A percentile compares a stretch with the other conserved stretches of the same genome.
Conservation (phyloP, 2,113 vertebrate species). For the Anas platyrhynchos region DNA sequence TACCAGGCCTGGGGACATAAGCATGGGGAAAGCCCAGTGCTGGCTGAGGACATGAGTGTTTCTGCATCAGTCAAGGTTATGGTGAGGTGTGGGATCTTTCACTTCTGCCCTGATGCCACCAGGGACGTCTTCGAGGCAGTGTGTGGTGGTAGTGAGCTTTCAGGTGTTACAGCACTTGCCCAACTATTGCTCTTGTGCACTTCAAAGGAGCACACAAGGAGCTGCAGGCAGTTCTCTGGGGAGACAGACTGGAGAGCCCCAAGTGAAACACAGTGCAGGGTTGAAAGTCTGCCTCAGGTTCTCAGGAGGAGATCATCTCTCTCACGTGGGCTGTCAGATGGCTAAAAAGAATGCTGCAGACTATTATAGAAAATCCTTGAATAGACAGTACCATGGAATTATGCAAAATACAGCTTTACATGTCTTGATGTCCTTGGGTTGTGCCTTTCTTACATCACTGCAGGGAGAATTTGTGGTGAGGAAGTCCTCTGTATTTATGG, state of each 20-base stretch:
- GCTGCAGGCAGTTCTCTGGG: not conserved
- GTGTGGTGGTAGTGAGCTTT: not conserved
- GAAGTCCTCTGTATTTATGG: not conserved
- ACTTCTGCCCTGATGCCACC: not conserved
- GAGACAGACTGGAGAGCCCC: not conserved
- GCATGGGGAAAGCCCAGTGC: not conserved
- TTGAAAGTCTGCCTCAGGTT: not conserved
- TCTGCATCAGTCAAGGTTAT: not conserved
- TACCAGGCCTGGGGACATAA: not conserved
- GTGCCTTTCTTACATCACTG: not conserved
- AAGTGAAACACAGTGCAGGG: not conserved
- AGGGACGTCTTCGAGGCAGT: rapidly evolving
- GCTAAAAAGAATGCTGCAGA: not conserved
- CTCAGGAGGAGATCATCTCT: not conserved
- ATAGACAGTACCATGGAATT: not conserved
- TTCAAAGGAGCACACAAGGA: not conserved
- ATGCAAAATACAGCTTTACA: not conserved
- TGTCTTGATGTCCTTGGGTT: not conserved
- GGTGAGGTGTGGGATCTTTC: not conserved
- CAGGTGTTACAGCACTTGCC: not conserved
- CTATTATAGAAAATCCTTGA: not conserved
- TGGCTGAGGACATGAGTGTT: not conserved
- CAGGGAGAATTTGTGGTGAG: not conserved
- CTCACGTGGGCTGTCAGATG: not conserved
- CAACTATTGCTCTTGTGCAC: not conserved